These are phyloP conservation scores for Cecropterus lyciades DNA, from an alignment of 1,140 invertebrate species.

Conservation along the genomic window DNA sequence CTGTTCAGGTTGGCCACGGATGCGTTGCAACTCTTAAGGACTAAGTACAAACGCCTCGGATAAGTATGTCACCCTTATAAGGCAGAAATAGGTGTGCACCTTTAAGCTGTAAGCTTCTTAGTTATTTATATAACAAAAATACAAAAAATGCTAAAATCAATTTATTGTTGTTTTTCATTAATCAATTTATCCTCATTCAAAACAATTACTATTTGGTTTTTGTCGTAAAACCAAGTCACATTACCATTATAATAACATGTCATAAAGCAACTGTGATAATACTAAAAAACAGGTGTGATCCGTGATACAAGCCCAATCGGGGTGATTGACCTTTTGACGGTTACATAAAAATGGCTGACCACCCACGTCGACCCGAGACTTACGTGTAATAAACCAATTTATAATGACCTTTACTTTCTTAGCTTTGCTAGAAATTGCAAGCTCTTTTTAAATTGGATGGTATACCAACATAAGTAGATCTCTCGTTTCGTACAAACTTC, in stretches of 20 bases:
- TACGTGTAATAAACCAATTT: conserved; percentile 43
- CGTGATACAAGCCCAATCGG: conserved; percentile 40
- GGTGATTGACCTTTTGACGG: conserved; percentile 71
- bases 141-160: no score
- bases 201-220: conserved; percentile 3
- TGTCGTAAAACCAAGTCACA: conserved; percentile 10
- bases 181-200: background rate
- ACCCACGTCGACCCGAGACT: conserved; percentile 55
- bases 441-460: conserved; percentile 39
- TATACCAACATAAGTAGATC: conserved; percentile 17
- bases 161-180: background rate
- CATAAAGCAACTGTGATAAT: conserved; percentile 57
- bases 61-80: no score
- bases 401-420: conserved; percentile 40
- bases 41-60: no score
- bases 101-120: no score
- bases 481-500: background rate
- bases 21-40: no score
- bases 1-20: no score
- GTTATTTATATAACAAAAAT: no score
- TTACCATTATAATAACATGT: conserved; percentile 35
- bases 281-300: conserved; percentile 61
- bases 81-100: no score
- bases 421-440: conserved; percentile 25
- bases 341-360: conserved; percentile 67